Evolutionary conservation across 2,888 invertebrate species (phyloP).

Genomic region (Nematopogon swammerdamellus): DNA sequence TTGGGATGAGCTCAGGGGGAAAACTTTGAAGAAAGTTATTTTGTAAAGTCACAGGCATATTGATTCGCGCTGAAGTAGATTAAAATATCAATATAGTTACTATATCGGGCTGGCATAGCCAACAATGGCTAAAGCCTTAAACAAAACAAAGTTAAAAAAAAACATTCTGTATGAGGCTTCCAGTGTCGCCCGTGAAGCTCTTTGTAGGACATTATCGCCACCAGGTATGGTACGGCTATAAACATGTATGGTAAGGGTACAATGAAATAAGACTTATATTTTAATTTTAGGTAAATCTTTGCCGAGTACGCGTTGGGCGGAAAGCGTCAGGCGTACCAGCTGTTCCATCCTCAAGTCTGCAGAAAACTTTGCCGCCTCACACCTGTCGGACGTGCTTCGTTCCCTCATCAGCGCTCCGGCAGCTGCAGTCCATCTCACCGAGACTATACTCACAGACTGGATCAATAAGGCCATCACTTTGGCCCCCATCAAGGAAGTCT

Average conservation of each 20-base stretch:
- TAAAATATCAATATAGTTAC: no score
- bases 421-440: slow-evolving; percentile 20
- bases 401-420: slow-evolving; percentile 48
- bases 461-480: slow-evolving; percentile 75
- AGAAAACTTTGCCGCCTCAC: slow-evolving; percentile 74
- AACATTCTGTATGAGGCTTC: no score
- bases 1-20: no score
- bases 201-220: background rate
- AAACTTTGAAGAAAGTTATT: no score
- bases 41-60: no score
- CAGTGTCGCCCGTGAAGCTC: no score
- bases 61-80: no score
- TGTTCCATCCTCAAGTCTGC: slow-evolving; percentile 77
- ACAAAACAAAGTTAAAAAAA: no score
- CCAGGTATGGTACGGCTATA: background rate
- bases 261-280: background rate
- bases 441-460: slow-evolving; percentile 66
- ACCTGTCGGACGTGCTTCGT: slow-evolving; percentile 73
- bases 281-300: slow-evolving; percentile 54
- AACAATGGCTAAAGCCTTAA: no score
- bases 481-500: slow-evolving; percentile 78
- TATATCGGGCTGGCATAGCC: no score
- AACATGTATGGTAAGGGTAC: background rate
- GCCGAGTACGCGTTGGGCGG: slow-evolving; percentile 81
- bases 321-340: slow-evolving; percentile 72